Conservation (phyloP, 2,888 invertebrate species). For the Drosophila paranaensis region DNA sequence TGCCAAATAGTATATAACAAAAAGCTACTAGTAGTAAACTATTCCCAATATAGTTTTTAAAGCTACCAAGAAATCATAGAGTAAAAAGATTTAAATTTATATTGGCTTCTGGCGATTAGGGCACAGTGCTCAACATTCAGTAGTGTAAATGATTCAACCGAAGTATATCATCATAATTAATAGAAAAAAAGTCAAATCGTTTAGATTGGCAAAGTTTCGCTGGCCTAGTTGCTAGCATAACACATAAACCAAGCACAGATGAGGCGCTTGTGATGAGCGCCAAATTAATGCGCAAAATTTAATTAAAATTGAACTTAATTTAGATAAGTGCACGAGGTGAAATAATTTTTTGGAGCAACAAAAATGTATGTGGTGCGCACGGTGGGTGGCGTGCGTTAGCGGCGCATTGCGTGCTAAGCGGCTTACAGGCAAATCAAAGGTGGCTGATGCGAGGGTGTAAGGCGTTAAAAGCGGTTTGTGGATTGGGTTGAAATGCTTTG, state of each 20-base stretch:
- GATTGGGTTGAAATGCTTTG: not conserved
- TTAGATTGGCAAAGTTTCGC: not conserved
- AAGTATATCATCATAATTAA: not conserved
- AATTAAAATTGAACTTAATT: conserved; percentile 70
- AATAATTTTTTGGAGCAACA: conserved; percentile 23
- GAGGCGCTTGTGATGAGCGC: conserved; percentile 28
- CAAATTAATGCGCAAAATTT: conserved; percentile 60
- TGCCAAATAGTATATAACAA: no score
- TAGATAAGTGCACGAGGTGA: conserved; percentile 56
- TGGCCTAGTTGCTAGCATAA: conserved; percentile 18
- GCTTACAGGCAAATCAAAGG: conserved; percentile 48
- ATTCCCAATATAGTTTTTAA: no score
- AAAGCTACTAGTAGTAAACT: no score
- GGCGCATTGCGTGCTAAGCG: conserved; percentile 52
- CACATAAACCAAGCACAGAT: not conserved
- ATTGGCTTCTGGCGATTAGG: no score
- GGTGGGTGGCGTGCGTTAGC: not conserved
- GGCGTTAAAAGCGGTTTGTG: conserved; percentile 17
- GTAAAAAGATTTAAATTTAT: no score
- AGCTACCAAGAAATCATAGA: no score
- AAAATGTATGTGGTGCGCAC: conserved; percentile 4
- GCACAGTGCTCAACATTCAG: no score
- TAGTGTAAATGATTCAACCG: no score
- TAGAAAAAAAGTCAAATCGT: not conserved
- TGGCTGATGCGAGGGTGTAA: conserved; percentile 46